Percentiles rank a stretch among this genome's conserved stretches.
Conservation (phyloP, 2,113 vertebrate species). For the Alouatta palliata region DNA sequence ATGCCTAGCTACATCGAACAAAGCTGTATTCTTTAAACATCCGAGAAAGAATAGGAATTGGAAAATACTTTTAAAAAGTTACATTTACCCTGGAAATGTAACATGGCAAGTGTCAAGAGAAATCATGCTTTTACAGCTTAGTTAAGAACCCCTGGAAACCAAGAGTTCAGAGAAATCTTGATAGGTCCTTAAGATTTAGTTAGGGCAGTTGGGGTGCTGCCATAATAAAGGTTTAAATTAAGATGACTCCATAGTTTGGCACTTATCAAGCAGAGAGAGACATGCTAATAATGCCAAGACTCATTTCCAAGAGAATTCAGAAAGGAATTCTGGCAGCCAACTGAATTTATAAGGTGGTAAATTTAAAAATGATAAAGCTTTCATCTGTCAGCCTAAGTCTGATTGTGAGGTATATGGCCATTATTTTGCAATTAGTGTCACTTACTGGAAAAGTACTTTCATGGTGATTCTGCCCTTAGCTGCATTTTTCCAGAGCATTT, state of each 20-base stretch:
- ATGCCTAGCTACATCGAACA: not conserved
- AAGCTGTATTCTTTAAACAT: not conserved
- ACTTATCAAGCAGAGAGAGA: constrained; percentile 24
- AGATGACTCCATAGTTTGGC: not conserved
- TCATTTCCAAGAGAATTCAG: constrained; percentile 41
- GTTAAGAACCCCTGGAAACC: constrained; percentile 19
- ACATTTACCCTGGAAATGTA: constrained; percentile 12
- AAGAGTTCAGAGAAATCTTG: constrained; percentile 36
- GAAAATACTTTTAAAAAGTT: constrained; percentile 6
- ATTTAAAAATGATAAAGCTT: constrained; percentile 73
- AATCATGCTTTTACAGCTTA: constrained; percentile 31
- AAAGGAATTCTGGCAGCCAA: constrained; percentile 36
- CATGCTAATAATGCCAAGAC: not conserved
- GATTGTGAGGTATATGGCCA: constrained; percentile 38
- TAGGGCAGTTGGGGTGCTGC: not conserved
- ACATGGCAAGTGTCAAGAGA: not conserved
- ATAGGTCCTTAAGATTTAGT: constrained; percentile 1
- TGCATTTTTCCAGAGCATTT: constrained; percentile 48
- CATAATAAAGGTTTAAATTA: constrained; percentile 50
- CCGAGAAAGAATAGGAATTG: not conserved
- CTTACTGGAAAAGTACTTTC: constrained; percentile 57
- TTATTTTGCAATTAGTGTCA: constrained; percentile 78
- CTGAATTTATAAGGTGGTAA: constrained; percentile 60
- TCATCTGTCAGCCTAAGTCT: constrained; percentile 59
- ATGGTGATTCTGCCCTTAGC: not conserved